Evolutionary conservation across 2,797 vertebrate species (phyloP).

Genomic region (Amazonetta brasiliensis): DNA sequence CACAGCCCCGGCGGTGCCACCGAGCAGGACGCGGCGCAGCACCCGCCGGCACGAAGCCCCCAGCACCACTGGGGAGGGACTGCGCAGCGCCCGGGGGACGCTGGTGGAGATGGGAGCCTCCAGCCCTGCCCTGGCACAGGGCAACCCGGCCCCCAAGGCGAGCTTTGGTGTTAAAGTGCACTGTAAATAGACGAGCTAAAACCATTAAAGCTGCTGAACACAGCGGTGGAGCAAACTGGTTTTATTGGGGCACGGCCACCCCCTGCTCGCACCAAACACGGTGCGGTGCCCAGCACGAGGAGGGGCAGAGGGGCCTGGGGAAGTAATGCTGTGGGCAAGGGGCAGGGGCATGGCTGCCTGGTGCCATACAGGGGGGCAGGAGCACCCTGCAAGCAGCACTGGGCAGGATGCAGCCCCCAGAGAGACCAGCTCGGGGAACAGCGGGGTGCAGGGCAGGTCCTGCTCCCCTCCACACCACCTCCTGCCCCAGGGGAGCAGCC

Average conservation of each 20-base stretch:
- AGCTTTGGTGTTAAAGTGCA: constrained; percentile 16
- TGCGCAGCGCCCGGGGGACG: background rate
- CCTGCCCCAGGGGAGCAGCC: background rate
- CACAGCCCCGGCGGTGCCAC: background rate
- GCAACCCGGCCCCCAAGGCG: fast-evolving
- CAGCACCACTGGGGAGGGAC: background rate
- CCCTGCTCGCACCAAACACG: fast-evolving
- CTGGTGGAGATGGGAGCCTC: background rate
- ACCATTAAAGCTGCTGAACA: constrained; percentile 72
- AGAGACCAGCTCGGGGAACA: background rate
- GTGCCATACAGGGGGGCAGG: background rate
- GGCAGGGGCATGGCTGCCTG: background rate
- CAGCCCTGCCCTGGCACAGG: background rate
- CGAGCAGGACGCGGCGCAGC: background rate
- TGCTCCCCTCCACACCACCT: background rate
- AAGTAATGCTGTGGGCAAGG: fast-evolving
- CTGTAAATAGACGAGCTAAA: constrained; percentile 64
- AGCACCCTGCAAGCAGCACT: background rate
- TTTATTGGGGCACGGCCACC: constrained; percentile 41
- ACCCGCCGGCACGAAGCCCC: background rate
- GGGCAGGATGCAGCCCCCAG: background rate
- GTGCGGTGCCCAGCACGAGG: background rate
- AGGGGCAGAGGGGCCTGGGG: background rate
- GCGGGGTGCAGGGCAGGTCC: background rate
- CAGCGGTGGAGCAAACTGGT: background rate